phyloP scores from a whole-genome alignment of 2,797 vertebrate genomes.

The Heteromormyrus szaboi region DNA sequence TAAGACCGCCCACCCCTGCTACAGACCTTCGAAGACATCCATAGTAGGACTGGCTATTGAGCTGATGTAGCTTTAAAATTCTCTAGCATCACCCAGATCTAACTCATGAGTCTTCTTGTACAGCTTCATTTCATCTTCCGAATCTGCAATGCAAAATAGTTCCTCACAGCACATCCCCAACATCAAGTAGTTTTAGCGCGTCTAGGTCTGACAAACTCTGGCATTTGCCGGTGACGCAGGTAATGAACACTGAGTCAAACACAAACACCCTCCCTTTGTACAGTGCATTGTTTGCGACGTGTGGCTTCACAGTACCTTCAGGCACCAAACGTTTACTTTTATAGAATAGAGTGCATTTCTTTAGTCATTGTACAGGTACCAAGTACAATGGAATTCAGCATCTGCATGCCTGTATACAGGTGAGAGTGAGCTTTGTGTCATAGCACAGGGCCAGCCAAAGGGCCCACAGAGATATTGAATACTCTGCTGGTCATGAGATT shows the following conservation, averaged over 20 bases:
- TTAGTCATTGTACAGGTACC: not conserved
- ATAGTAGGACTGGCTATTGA: not conserved
- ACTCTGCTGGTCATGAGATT: not conserved
- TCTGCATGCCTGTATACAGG: not conserved
- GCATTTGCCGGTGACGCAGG: not conserved
- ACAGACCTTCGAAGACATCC: not conserved
- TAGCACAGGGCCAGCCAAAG: not conserved
- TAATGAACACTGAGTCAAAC: not conserved
- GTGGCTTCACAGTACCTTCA: not conserved
- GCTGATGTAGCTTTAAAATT: not conserved
- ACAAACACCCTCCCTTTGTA: not conserved
- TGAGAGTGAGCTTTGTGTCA: not conserved
- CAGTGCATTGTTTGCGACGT: not conserved
- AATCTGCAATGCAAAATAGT: conserved; percentile 3
- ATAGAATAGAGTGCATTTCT: not conserved
- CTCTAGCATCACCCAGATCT: not conserved
- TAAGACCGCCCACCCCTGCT: not conserved
- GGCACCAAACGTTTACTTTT: too few relatives aligned
- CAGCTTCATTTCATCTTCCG: not conserved
- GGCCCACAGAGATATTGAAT: not conserved
- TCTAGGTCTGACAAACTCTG: not conserved
- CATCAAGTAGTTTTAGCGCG: not conserved
- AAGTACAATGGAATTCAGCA: not conserved
- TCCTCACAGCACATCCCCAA: not conserved
- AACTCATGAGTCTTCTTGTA: not conserved